Percentiles rank a stretch among this genome's conserved stretches.
Conservation (phyloP, 2,797 vertebrate species). For the Chelidonichthys spinosus region DNA sequence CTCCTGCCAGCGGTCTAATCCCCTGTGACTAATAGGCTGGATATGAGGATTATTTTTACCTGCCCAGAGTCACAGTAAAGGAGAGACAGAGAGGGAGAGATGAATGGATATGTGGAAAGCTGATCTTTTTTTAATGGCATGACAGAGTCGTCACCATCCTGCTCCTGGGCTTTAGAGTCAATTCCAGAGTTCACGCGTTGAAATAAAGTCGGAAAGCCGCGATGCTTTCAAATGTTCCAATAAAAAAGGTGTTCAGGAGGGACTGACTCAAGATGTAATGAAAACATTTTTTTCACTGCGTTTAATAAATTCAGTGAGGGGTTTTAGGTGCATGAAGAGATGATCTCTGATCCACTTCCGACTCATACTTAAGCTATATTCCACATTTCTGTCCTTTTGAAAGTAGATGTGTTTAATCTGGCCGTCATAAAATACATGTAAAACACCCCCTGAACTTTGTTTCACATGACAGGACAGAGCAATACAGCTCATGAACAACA, state of each 20-base stretch:
- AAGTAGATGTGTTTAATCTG: constrained; percentile 8
- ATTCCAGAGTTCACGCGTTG: constrained; percentile 10
- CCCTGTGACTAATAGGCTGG: constrained; percentile 75
- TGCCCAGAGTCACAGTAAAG: constrained; percentile 60
- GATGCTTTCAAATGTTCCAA: constrained; percentile 15
- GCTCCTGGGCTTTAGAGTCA: constrained; percentile 26
- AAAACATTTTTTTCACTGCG: not conserved
- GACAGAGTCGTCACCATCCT: constrained; percentile 36
- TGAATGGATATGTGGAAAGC: constrained; percentile 60
- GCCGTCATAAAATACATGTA: not conserved
- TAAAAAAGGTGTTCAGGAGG: not conserved
- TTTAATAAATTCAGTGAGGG: constrained; percentile 10
- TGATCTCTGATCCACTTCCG: constrained; percentile 43
- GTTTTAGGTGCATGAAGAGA: constrained; percentile 30
- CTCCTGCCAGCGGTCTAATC: constrained; percentile 73
- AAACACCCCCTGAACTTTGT: not conserved
- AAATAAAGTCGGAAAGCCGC: constrained; percentile 23
- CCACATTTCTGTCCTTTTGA: constrained; percentile 8
- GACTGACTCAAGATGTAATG: constrained; percentile 1
- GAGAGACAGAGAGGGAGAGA: constrained; percentile 40
- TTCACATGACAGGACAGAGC: not conserved
- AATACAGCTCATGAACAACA: not conserved
- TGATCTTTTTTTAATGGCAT: constrained; percentile 52
- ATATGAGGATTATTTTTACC: constrained; percentile 75
- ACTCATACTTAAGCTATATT: constrained; percentile 17